A percentile compares a stretch with the other conserved stretches of the same genome.
Evolutionary conservation across 1,140 invertebrate genomes (phyloP).

Genomic region (Sycophila sp.): DNA sequence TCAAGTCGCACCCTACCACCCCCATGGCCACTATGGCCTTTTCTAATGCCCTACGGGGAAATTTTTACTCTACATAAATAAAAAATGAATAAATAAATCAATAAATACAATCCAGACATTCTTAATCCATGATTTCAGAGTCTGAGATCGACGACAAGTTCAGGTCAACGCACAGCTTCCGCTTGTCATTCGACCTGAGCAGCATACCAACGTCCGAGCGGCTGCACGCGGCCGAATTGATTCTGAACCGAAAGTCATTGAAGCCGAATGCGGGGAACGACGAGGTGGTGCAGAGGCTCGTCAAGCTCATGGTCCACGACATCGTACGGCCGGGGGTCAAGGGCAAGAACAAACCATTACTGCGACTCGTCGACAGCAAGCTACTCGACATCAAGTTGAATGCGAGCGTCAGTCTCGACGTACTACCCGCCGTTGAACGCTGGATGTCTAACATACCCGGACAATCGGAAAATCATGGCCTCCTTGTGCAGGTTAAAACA

Average conservation of each 20-base stretch:
- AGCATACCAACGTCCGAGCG: slow-evolving; percentile 77
- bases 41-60: too few relatives aligned
- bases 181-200: slow-evolving; percentile 82
- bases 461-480: slow-evolving; percentile 78
- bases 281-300: slow-evolving; percentile 39
- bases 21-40: too few relatives aligned
- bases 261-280: slow-evolving; percentile 48
- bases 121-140: slow-evolving; percentile 69
- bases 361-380: slow-evolving; percentile 84
- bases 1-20: too few relatives aligned
- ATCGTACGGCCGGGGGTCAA: slow-evolving; percentile 79
- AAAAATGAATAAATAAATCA: too few relatives aligned
- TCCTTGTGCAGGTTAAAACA: slow-evolving; percentile 83
- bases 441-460: slow-evolving; percentile 71
- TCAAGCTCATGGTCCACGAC: slow-evolving; percentile 84
- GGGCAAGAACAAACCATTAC: slow-evolving; percentile 72
- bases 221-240: slow-evolving; percentile 85
- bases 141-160: slow-evolving; percentile 76
- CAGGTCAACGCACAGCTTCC: slow-evolving; percentile 75
- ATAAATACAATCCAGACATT: too few relatives aligned
- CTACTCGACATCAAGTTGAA: slow-evolving; percentile 72
- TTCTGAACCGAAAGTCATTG: slow-evolving; percentile 70
- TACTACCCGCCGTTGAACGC: slow-evolving; percentile 84
- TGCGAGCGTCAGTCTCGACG: slow-evolving; percentile 78
- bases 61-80: too few relatives aligned